A percentile compares a stretch with the other conserved stretches of the same genome.
Evolutionary conservation across 2,113 vertebrate species (phyloP).

Genomic region (Rhinolophus ferrumequinum): DNA sequence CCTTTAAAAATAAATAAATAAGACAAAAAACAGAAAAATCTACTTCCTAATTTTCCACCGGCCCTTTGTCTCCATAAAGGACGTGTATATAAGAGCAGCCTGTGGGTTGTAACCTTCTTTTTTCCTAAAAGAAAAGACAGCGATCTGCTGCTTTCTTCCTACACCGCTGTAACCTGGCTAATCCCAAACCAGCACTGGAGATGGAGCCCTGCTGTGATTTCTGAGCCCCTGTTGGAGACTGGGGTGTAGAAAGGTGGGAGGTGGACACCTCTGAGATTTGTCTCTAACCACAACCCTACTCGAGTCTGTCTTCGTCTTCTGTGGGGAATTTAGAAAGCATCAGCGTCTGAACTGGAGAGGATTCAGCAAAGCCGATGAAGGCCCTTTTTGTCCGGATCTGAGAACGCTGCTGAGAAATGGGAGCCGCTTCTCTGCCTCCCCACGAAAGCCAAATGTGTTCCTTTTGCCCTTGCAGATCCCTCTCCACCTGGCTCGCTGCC

Average conservation of each 20-base stretch:
- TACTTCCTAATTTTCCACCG: conserved; percentile 9
- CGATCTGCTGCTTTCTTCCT: neutral
- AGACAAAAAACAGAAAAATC: neutral
- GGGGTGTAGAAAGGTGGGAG: neutral
- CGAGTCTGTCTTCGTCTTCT: neutral
- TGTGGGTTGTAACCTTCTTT: conserved; percentile 56
- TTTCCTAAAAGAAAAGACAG: neutral
- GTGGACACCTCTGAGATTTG: neutral
- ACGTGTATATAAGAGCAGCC: neutral
- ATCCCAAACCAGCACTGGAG: conserved; percentile 5
- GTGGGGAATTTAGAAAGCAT: neutral
- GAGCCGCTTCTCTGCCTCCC: neutral
- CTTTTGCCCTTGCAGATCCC: no score
- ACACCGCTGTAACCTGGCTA: conserved; percentile 46
- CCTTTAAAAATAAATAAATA: neutral
- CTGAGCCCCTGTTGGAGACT: neutral
- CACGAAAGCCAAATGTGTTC: fast-evolving
- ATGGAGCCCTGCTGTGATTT: neutral
- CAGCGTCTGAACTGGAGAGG: neutral
- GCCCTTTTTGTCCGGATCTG: neutral
- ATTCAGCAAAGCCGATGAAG: neutral
- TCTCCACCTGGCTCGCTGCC: neutral
- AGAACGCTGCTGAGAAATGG: neutral
- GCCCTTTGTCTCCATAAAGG: neutral
- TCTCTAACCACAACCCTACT: neutral